Conservation (phyloP, 2,113 vertebrate genomes). For the Pseudopodoces humilis region DNA sequence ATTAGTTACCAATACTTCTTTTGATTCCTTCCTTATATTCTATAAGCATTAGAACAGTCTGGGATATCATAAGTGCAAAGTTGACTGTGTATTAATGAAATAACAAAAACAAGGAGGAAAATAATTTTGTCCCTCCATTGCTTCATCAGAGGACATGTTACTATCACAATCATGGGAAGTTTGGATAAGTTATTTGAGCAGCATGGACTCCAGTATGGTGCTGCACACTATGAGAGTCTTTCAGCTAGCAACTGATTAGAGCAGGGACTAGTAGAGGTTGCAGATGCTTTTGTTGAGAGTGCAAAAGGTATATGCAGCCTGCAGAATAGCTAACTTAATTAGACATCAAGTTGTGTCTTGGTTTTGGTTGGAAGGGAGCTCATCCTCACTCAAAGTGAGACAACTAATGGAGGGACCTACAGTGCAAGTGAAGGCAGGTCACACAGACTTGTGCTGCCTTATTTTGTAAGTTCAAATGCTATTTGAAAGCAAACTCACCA, state of each 20-base stretch:
- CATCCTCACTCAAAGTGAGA: neutral
- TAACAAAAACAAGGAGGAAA: neutral
- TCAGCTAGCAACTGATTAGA: neutral
- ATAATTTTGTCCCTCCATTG: rapidly evolving
- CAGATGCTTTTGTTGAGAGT: neutral
- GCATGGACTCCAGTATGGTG: neutral
- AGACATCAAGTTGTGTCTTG: neutral
- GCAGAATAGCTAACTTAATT: neutral
- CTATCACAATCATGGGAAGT: neutral
- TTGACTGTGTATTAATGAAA: neutral
- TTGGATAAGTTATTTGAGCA: neutral
- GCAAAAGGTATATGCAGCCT: neutral
- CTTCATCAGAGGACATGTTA: neutral
- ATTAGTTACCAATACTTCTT: neutral
- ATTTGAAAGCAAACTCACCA: neutral
- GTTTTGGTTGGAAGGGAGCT: neutral
- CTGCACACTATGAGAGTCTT: neutral
- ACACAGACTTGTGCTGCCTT: neutral
- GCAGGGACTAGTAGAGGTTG: neutral
- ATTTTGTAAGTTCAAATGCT: neutral
- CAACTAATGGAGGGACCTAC: neutral
- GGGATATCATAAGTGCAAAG: neutral
- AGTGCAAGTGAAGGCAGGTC: neutral
- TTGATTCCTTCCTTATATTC: neutral
- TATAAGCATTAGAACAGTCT: neutral